These are phyloP conservation scores for Brachyhypopomus gauderio DNA, from an alignment of 2,113 vertebrate genomes.

Conservation along the genomic window DNA sequence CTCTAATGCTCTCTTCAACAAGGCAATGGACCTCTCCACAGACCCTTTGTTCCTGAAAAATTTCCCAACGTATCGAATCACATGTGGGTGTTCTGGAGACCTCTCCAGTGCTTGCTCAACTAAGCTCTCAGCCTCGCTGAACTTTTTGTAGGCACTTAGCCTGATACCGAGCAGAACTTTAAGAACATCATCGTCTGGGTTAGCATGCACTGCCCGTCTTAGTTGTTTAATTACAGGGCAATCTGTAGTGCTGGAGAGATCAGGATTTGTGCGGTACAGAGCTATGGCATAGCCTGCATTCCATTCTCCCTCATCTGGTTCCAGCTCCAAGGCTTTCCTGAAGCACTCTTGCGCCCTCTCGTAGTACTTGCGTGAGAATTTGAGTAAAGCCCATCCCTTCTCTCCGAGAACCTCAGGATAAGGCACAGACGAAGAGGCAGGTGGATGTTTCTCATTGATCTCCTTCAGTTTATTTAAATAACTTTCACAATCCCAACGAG, in stretches of 20 bases:
- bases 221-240: conserved; percentile 46
- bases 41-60: conserved; percentile 37
- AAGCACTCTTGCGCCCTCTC: conserved; percentile 54
- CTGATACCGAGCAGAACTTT: conserved; percentile 49
- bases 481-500: conserved; percentile 26
- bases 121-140: conserved; percentile 17
- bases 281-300: conserved; percentile 57
- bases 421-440: conserved; percentile 28
- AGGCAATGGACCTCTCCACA: conserved; percentile 30
- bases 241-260: not conserved
- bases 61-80: conserved; percentile 49
- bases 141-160: conserved; percentile 21
- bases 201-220: conserved; percentile 43
- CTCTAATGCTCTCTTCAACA: conserved; percentile 47
- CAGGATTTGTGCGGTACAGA: conserved; percentile 50
- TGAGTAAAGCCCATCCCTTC: conserved; percentile 60
- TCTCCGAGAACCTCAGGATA: conserved; percentile 52
- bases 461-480: conserved; percentile 53
- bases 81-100: conserved; percentile 47
- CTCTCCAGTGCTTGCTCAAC: conserved; percentile 51
- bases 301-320: conserved; percentile 43
- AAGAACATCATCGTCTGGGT: conserved; percentile 56
- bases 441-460: conserved; percentile 40
- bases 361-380: conserved; percentile 51
- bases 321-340: conserved; percentile 48